A percentile compares a stretch with the other conserved stretches of the same genome.
Conservation (phyloP, 2,113 vertebrate species). For the Macrotis lagotis region DNA sequence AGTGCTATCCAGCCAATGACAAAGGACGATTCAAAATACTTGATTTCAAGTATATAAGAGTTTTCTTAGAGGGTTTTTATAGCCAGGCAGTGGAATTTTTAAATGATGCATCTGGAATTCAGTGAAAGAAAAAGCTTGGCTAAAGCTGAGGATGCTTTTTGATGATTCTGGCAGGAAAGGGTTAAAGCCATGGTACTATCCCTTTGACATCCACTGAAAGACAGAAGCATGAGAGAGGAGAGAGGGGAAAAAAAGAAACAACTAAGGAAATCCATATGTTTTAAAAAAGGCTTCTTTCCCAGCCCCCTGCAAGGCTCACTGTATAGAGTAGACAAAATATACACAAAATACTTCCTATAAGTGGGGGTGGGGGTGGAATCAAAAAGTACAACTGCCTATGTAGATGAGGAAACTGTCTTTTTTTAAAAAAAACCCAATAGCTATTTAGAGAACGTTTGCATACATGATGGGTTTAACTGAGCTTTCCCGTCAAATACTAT, state of each 20-base stretch:
- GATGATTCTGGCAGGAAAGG: not conserved
- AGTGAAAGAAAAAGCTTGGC: constrained; percentile 32
- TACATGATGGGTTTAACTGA: not conserved
- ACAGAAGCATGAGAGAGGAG: not conserved
- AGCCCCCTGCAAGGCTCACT: not conserved
- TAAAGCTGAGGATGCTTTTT: not conserved
- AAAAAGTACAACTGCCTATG: not conserved
- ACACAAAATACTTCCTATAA: not conserved
- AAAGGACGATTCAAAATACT: not conserved
- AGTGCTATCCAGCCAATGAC: not conserved
- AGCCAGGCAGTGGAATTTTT: not conserved
- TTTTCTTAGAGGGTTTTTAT: not conserved
- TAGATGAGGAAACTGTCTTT: not conserved
- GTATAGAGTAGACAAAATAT: not conserved
- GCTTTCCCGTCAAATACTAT: not conserved
- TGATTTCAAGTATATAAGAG: not conserved
- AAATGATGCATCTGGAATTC: constrained; percentile 34
- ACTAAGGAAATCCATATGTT: not conserved
- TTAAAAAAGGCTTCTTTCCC: not conserved
- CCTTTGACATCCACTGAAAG: not conserved
- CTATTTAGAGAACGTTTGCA: not conserved
- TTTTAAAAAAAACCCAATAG: not conserved
- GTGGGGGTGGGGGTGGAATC: not conserved
- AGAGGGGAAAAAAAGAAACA: not conserved
- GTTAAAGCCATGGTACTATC: not conserved